A percentile compares a stretch with the other conserved stretches of the same genome.
These are phyloP conservation scores for Pyralis farinalis DNA, from an alignment of 2,888 invertebrate species.

Conservation along the genomic window DNA sequence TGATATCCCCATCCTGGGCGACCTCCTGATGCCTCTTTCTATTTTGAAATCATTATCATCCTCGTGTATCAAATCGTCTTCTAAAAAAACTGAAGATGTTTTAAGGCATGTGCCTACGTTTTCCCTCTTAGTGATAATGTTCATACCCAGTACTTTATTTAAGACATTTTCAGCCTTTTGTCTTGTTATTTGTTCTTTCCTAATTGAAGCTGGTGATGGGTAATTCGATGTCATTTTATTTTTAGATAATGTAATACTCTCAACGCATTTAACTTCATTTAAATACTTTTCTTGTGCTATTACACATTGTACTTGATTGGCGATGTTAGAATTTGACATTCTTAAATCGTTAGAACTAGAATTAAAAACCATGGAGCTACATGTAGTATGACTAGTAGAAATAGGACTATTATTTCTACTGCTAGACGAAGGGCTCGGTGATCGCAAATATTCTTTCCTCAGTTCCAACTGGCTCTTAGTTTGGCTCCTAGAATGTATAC, in stretches of 20 bases:
- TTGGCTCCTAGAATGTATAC: slow-evolving; percentile 46
- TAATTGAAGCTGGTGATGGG: slow-evolving; percentile 57
- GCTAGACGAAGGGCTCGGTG: slow-evolving; percentile 71
- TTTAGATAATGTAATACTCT: slow-evolving; percentile 70
- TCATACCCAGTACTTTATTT: slow-evolving; percentile 73
- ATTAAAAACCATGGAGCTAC: slow-evolving; percentile 78
- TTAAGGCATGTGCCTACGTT: slow-evolving; percentile 64
- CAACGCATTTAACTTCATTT: slow-evolving; percentile 73
- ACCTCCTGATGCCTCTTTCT: slow-evolving; percentile 64
- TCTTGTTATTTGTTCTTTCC: slow-evolving; percentile 68
- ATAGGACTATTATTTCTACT: slow-evolving; percentile 73
- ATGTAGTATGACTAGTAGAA: slow-evolving; percentile 75
- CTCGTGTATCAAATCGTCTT: slow-evolving; percentile 64
- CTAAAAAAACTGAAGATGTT: slow-evolving; percentile 70
- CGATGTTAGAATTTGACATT: slow-evolving; percentile 71
- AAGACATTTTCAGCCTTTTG: slow-evolving; percentile 73
- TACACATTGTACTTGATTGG: slow-evolving; percentile 74
- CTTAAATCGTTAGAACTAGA: slow-evolving; percentile 74
- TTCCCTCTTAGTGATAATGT: slow-evolving; percentile 67
- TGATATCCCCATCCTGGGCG: slow-evolving; percentile 71
- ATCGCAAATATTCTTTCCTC: slow-evolving; percentile 63
- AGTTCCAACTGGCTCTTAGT: slow-evolving; percentile 68
- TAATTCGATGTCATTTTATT: slow-evolving; percentile 46
- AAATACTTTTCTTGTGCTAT: slow-evolving; percentile 77
- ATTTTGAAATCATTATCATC: slow-evolving; percentile 65